Evolutionary conservation across 1,140 invertebrate genomes (phyloP).

Genomic region (Trissolcus basalis): DNA sequence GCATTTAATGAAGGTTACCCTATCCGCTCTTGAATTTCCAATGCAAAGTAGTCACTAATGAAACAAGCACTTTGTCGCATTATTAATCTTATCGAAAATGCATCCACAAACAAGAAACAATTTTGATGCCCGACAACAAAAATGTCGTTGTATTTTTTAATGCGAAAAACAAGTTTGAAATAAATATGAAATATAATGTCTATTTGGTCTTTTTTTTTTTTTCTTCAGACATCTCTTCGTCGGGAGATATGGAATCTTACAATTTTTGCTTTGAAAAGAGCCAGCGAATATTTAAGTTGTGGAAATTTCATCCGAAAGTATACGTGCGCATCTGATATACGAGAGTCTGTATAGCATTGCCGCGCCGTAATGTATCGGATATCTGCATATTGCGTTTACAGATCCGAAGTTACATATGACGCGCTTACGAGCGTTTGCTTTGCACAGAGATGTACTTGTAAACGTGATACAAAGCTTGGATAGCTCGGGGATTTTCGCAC

Average conservation of each 20-base stretch:
- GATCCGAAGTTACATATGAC: conserved; percentile 46
- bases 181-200: no score
- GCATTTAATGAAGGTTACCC: conserved; percentile 25
- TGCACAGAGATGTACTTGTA: conserved; percentile 42
- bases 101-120: no score
- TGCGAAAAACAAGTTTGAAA: no score
- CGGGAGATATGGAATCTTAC: not conserved
- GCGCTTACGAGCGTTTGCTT: conserved; percentile 47
- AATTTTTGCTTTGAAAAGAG: no score
- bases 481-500: no score
- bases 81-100: no score
- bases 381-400: conserved; percentile 53
- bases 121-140: no score
- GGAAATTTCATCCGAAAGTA: conserved; percentile 30
- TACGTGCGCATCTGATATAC: conserved; percentile 12
- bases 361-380: conserved; percentile 53
- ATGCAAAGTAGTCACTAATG: not conserved
- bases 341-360: conserved; percentile 39
- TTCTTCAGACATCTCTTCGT: conserved; percentile 1
- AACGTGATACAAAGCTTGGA: conserved; percentile 16
- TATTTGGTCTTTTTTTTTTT: no score
- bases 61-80: not conserved
- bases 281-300: conserved; percentile 31
- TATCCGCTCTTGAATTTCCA: conserved; percentile 7
- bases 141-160: no score